phyloP scores from a whole-genome alignment of 37 sponge, comb jelly and placozoan genomes.

The Mnemiopsis leidyi region DNA sequence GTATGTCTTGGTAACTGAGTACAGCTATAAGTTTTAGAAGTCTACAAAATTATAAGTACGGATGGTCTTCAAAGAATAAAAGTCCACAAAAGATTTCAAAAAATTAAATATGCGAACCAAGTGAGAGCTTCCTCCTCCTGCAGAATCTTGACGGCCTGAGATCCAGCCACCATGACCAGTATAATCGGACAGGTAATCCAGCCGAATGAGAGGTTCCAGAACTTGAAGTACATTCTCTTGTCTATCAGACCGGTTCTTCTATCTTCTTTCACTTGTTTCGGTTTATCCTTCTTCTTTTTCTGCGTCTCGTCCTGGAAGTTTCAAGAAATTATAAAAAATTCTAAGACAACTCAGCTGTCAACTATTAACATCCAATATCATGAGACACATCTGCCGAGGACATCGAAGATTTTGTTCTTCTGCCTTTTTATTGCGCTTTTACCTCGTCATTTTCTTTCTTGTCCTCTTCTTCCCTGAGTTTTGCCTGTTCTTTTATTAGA shows the following conservation, averaged over 20 bases:
- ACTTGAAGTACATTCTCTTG: conserved; percentile 42
- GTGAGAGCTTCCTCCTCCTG: conserved; percentile 33
- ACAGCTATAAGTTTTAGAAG: no score
- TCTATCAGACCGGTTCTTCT: conserved; percentile 5
- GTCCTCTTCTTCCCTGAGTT: not conserved
- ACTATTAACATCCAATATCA: no score
- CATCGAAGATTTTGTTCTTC: no score
- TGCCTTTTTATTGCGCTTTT: no score
- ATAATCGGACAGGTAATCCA: not conserved
- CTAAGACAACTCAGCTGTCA: no score
- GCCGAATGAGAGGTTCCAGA: conserved; percentile 23
- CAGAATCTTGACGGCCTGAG: conserved; percentile 1
- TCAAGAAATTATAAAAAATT: no score
- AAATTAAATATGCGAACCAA: not conserved
- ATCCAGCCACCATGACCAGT: not conserved
- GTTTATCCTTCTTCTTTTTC: not conserved
- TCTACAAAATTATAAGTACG: no score
- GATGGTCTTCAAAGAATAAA: no score
- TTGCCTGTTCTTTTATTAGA: not conserved
- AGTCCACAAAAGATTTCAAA: no score
- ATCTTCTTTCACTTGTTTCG: conserved; percentile 1
- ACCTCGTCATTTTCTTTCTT: not conserved
- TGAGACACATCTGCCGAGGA: no score
- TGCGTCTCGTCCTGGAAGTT: not conserved
- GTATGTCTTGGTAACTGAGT: no score